phyloP scores from a whole-genome alignment of 2,797 vertebrate species.

The Discoglossus pictus region DNA sequence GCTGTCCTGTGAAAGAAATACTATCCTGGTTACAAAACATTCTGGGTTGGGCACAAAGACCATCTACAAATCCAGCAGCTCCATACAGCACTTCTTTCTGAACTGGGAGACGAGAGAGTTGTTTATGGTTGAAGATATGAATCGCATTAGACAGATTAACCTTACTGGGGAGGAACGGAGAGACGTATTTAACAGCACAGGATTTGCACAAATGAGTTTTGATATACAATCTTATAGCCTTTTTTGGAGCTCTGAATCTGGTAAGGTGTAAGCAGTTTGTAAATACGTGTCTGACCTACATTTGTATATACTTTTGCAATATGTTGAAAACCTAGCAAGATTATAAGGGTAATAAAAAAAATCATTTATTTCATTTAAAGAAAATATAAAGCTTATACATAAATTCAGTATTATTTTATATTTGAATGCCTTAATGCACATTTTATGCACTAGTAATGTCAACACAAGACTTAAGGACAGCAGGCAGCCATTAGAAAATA shows the following conservation, averaged over 20 bases:
- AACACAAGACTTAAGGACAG: no score
- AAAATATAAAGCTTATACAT: no score
- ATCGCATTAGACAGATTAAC: conserved; percentile 71
- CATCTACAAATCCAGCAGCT: conserved; percentile 67
- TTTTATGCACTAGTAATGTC: no score
- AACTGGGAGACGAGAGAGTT: conserved; percentile 77
- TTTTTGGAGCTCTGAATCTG: conserved; percentile 74
- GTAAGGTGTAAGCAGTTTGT: no score
- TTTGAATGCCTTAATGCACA: no score
- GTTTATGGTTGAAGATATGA: conserved; percentile 76
- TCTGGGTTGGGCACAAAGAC: conserved; percentile 48
- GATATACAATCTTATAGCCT: conserved; percentile 77
- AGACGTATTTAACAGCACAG: conserved; percentile 68
- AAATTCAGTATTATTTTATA: no score
- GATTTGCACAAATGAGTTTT: conserved; percentile 62
- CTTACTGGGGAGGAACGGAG: conserved; percentile 64
- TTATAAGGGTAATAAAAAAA: no score
- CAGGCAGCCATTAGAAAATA: no score
- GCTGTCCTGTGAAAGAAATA: conserved; percentile 77
- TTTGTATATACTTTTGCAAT: no score
- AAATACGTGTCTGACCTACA: no score
- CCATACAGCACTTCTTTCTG: conserved; percentile 73
- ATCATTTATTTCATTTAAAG: no score
- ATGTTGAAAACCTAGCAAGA: no score
- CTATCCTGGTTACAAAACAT: conserved; percentile 65